Evolutionary conservation across 2,113 vertebrate species (phyloP).

Genomic region (Rhadina sibilatrix): DNA sequence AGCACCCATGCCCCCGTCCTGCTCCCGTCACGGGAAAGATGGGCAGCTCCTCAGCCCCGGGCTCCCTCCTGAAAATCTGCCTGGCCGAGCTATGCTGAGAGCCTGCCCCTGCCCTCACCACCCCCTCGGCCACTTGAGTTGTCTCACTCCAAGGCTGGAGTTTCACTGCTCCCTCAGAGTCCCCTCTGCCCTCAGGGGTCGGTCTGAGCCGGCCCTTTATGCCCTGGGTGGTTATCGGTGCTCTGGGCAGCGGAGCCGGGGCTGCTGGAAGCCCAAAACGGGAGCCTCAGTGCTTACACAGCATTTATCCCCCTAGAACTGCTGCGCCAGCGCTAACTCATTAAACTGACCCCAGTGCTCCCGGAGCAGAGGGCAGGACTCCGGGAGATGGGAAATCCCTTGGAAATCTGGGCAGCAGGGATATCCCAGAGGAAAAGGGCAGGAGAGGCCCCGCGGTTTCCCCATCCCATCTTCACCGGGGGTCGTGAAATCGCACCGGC

Average conservation of each 20-base stretch:
- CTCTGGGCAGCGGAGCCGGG: background rate
- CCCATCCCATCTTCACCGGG: accelerated
- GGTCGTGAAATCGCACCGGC: accelerated
- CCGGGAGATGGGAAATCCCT: background rate
- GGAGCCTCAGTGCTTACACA: slow-evolving; percentile 19
- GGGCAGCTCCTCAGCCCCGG: accelerated
- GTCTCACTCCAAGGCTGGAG: background rate
- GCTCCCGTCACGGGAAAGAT: accelerated
- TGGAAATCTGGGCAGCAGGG: accelerated
- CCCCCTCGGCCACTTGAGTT: background rate
- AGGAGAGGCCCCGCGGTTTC: background rate
- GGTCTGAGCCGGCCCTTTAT: background rate
- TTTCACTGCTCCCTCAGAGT: background rate
- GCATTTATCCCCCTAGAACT: slow-evolving; percentile 13
- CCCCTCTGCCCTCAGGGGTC: background rate
- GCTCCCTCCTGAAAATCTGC: too few relatives aligned
- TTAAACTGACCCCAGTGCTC: slow-evolving; percentile 15
- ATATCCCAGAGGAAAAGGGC: background rate
- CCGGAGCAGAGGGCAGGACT: slow-evolving; percentile 40
- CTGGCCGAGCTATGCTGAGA: accelerated
- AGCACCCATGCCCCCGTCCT: accelerated
- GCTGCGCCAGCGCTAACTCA: slow-evolving; percentile 38
- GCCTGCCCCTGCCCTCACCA: background rate
- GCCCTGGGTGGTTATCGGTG: background rate
- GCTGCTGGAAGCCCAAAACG: background rate